A percentile compares a stretch with the other conserved stretches of the same genome.
Evolutionary conservation across 2,888 invertebrate genomes (phyloP).

Genomic region (Marronus borbonicus): DNA sequence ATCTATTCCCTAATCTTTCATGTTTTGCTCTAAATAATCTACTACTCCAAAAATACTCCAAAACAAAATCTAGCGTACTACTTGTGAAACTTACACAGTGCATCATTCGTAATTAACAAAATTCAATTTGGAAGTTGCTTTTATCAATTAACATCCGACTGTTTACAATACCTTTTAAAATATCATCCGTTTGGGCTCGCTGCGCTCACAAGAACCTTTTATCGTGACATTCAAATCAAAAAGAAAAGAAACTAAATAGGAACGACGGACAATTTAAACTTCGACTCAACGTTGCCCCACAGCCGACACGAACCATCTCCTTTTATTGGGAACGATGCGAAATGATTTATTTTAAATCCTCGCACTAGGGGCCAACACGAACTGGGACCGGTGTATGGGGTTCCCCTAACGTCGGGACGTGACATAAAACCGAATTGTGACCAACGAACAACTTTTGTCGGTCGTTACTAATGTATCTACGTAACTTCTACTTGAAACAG

Average conservation of each 20-base stretch:
- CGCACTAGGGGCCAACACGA: background rate
- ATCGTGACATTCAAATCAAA: constrained; percentile 7
- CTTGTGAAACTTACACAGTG: too few species aligned
- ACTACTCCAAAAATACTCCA: background rate
- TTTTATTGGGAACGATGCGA: background rate
- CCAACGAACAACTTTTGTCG: background rate
- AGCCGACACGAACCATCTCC: background rate
- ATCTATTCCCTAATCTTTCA: background rate
- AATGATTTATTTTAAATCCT: background rate
- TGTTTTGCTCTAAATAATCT: too few species aligned
- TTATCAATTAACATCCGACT: constrained; percentile 5
- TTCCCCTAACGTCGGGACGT: background rate
- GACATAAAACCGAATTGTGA: background rate
- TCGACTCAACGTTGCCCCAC: background rate
- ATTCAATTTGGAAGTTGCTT: background rate
- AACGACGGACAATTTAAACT: background rate
- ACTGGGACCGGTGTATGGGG: background rate
- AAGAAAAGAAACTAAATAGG: background rate
- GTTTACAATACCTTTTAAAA: constrained; percentile 21
- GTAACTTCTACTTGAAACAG: too few species aligned
- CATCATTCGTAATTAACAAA: background rate
- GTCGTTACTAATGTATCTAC: background rate
- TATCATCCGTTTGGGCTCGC: background rate
- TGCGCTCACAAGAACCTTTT: background rate
- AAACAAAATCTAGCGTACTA: too few species aligned